Evolutionary conservation across 2,113 vertebrate species (phyloP).

Genomic region (Rhea americana): DNA sequence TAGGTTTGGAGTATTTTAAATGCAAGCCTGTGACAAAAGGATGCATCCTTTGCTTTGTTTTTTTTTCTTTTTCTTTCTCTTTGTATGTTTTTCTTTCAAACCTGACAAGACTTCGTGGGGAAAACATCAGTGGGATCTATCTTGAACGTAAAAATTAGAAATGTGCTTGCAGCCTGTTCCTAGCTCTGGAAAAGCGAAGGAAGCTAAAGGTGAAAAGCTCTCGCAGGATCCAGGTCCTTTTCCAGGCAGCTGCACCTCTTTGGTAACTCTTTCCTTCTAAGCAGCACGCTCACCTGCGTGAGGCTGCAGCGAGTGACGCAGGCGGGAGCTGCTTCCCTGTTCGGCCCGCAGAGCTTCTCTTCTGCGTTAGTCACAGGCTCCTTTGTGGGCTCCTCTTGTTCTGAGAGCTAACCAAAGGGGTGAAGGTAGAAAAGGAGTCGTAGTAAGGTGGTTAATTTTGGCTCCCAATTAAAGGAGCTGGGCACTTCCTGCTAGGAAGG

Average conservation of each 20-base stretch:
- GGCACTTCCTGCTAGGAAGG: neutral
- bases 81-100: neutral
- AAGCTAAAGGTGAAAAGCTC: constrained; percentile 1
- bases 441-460: neutral
- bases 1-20: neutral
- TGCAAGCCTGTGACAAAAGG: neutral
- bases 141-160: neutral
- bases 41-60: neutral
- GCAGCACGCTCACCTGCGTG: neutral
- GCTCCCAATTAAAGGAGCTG: neutral
- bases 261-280: constrained; percentile 19
- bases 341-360: neutral
- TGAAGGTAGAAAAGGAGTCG: neutral
- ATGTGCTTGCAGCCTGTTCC: neutral
- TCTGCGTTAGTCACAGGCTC: neutral
- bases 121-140: neutral
- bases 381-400: neutral
- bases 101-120: neutral
- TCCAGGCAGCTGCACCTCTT: constrained; percentile 7
- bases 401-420: neutral
- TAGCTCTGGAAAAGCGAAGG: neutral
- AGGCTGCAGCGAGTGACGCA: neutral
- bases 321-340: neutral
- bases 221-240: neutral
- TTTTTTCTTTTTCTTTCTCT: neutral